Evolutionary conservation across 2,797 vertebrate species (phyloP).

Genomic region (Pelochelys cantorii): DNA sequence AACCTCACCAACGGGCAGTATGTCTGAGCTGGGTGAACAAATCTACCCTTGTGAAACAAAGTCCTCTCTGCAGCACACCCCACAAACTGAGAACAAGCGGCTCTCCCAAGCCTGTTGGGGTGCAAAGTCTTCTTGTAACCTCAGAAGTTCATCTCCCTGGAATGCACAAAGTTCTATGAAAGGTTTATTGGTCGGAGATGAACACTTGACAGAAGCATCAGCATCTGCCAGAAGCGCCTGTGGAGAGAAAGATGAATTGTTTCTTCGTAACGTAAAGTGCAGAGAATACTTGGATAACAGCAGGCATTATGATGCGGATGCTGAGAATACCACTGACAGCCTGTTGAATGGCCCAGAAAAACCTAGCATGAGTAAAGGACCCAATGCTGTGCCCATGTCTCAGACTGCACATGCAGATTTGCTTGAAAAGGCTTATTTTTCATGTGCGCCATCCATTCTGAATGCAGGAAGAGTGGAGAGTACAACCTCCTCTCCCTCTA

Average conservation of each 20-base stretch:
- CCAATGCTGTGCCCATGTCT: background rate
- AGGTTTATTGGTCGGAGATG: background rate
- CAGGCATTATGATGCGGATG: background rate
- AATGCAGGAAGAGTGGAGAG: background rate
- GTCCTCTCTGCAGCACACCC: background rate
- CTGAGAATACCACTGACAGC: conserved; percentile 1
- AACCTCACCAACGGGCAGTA: conserved; percentile 23
- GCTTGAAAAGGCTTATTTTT: background rate
- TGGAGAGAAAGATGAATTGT: background rate
- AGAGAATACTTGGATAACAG: background rate
- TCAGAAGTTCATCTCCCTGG: background rate
- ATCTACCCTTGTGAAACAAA: background rate
- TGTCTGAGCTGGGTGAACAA: conserved; percentile 35
- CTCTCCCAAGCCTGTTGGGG: conserved; percentile 27
- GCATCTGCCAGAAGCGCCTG: rapidly evolving
- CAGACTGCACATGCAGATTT: background rate
- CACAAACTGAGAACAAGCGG: background rate
- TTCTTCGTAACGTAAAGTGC: background rate
- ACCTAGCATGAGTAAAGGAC: background rate
- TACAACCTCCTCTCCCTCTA: background rate
- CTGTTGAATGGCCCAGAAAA: conserved; percentile 4
- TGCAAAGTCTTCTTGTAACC: conserved; percentile 9
- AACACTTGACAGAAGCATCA: background rate
- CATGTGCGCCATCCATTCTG: background rate
- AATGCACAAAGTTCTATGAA: background rate